phyloP scores from a whole-genome alignment of 2,888 invertebrate species.

The Nemotelus pantherinus region DNA sequence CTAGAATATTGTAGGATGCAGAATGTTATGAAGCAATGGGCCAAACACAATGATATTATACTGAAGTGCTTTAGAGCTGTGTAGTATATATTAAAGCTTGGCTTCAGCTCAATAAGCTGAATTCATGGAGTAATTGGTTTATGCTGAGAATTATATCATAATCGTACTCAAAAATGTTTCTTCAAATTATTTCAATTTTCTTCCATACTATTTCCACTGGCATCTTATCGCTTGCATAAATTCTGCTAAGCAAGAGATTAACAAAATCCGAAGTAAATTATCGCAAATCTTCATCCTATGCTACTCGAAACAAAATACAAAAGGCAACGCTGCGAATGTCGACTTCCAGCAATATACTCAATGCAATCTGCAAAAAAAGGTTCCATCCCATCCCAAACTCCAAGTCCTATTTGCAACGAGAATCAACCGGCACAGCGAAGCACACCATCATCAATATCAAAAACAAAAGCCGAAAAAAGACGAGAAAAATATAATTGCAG shows the following conservation, averaged over 20 bases:
- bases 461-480: background rate
- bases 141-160: no score
- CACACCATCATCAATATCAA: constrained; percentile 7
- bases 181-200: no score
- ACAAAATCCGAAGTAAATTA: constrained; percentile 28
- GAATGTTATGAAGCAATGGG: no score
- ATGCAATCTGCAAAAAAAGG: background rate
- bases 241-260: background rate
- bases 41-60: no score
- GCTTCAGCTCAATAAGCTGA: no score
- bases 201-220: background rate
- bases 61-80: no score
- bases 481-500: constrained; percentile 34
- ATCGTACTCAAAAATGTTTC: no score
- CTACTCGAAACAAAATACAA: constrained; percentile 15
- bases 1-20: no score
- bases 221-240: background rate
- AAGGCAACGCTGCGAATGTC: constrained; percentile 11
- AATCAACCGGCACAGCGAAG: background rate
- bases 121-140: no score
- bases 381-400: background rate
- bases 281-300: constrained; percentile 8
- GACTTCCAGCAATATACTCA: background rate
- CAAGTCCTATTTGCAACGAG: background rate
- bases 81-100: no score